Conservation (phyloP, 2,888 invertebrate species). For the Nematopogon swammerdamellus region DNA sequence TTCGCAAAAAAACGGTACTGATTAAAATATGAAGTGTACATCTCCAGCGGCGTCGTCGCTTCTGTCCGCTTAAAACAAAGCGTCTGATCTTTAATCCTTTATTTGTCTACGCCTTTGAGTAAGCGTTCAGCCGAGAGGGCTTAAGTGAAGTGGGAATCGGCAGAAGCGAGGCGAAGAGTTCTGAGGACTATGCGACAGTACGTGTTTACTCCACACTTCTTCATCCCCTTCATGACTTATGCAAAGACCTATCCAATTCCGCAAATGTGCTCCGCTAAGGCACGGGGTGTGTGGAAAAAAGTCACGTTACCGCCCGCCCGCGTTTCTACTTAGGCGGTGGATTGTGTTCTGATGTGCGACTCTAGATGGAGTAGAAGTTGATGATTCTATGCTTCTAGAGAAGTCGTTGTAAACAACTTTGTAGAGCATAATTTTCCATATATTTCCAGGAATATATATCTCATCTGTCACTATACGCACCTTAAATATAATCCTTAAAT, state of each 20-base stretch:
- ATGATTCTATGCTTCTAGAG: no score
- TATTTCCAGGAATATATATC: no score
- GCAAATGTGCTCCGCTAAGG: constrained; percentile 4
- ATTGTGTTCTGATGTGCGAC: not conserved
- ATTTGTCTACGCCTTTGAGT: not conserved
- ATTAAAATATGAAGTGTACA: no score
- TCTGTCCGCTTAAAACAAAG: no score
- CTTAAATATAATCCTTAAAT: no score
- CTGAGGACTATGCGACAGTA: not conserved
- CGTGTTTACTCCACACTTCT: constrained; percentile 1
- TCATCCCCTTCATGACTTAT: constrained; percentile 5
- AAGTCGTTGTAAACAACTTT: no score
- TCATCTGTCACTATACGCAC: no score
- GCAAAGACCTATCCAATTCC: constrained; percentile 7
- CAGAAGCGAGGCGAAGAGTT: not conserved
- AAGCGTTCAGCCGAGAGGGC: not conserved
- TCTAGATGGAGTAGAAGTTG: no score
- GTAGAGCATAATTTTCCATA: no score
- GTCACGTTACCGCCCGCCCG: not conserved
- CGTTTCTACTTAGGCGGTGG: not conserved
- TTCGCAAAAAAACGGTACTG: no score
- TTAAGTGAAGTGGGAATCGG: not conserved
- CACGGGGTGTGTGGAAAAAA: not conserved
- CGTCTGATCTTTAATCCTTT: not conserved
- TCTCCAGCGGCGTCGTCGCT: no score